These are phyloP conservation scores for Aethina tumida DNA, from an alignment of 1,140 invertebrate genomes.

Conservation along the genomic window DNA sequence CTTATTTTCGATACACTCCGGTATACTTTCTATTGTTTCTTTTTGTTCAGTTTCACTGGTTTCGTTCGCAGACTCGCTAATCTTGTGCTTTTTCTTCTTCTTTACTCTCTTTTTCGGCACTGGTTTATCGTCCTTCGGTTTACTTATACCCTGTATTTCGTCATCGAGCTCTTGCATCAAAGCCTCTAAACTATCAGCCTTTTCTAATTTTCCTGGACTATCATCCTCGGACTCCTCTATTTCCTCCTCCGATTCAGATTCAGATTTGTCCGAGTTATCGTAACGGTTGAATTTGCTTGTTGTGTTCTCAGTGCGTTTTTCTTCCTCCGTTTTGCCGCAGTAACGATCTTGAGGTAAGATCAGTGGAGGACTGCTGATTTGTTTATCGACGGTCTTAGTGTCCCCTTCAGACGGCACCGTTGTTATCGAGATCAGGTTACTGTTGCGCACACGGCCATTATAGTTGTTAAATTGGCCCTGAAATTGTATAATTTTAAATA, in stretches of 20 bases:
- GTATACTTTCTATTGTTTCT: not conserved
- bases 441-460: conserved; percentile 10
- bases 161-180: conserved; percentile 34
- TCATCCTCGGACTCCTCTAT: conserved; percentile 13
- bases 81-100: conserved; percentile 13
- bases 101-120: conserved; percentile 18
- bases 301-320: conserved; percentile 13
- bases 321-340: conserved; percentile 13
- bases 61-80: conserved; percentile 1
- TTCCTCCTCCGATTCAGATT: conserved; percentile 30
- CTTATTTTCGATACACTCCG: not conserved
- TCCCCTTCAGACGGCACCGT: conserved; percentile 15
- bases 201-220: conserved; percentile 17
- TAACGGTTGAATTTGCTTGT: conserved; percentile 34
- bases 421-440: conserved; percentile 20
- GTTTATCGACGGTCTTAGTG: conserved; percentile 4
- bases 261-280: conserved; percentile 31
- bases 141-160: conserved; percentile 29
- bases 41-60: conserved; percentile 4
- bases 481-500: conserved; percentile 14
- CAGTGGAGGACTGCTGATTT: conserved; percentile 15
- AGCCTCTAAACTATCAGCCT: conserved; percentile 31
- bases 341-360: conserved; percentile 28
- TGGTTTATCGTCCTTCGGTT: conserved; percentile 18
- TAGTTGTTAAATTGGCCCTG: conserved; percentile 26